Conservation (phyloP, 1,140 invertebrate genomes). For the Calliphora vicina region DNA sequence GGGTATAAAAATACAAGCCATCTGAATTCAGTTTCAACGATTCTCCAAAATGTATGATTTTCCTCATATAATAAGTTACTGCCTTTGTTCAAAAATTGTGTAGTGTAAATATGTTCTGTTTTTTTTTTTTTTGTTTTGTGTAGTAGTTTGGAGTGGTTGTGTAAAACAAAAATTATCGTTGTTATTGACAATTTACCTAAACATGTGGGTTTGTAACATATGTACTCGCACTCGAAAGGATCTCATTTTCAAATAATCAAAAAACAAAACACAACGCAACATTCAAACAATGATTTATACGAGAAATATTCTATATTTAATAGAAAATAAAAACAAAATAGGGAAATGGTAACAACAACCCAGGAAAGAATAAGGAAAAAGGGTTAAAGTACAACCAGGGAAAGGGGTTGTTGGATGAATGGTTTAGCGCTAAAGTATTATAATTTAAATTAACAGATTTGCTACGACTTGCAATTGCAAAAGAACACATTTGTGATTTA, state of each 20-base stretch:
- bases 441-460: slow-evolving; percentile 33
- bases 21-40: too few species aligned
- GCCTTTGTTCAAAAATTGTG: too few species aligned
- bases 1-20: too few species aligned
- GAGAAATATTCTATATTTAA: slow-evolving; percentile 9
- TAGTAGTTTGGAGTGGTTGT: slow-evolving; percentile 17
- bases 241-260: not conserved
- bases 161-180: slow-evolving; percentile 26
- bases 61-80: too few species aligned
- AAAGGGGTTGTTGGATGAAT: not conserved
- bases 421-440: not conserved
- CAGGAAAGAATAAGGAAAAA: not conserved
- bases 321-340: slow-evolving; percentile 13
- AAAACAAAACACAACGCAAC: not conserved
- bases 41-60: too few species aligned
- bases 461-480: not conserved
- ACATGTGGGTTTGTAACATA: slow-evolving; percentile 33
- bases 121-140: too few species aligned
- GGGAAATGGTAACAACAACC: not conserved
- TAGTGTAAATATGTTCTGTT: too few species aligned
- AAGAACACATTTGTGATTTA: slow-evolving; percentile 24
- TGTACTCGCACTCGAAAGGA: not conserved
- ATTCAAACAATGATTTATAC: slow-evolving; percentile 21
- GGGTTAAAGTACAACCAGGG: not conserved
- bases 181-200: slow-evolving; percentile 32